Evolutionary conservation across 2,797 vertebrate species (phyloP).

Genomic region (Neostethus bicornis): DNA sequence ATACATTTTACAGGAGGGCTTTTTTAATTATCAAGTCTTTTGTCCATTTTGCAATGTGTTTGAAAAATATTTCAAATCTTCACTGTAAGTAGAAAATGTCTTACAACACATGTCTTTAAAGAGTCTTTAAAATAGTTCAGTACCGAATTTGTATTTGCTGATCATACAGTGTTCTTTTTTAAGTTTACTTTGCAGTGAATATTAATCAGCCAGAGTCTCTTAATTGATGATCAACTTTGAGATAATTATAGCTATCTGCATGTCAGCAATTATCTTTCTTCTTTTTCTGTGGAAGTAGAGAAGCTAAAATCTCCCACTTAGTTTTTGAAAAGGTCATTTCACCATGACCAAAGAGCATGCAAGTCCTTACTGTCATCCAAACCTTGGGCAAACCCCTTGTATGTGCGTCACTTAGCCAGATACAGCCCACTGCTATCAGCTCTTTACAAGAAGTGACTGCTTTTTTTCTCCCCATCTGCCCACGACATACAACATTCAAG

Average conservation of each 20-base stretch:
- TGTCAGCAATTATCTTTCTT: slow-evolving; percentile 12
- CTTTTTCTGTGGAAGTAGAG: slow-evolving; percentile 44
- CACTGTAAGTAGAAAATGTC: no score
- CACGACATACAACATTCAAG: slow-evolving; percentile 60
- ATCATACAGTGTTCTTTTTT: no score
- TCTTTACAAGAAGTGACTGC: slow-evolving; percentile 75
- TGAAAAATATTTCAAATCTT: no score
- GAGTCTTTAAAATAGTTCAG: no score
- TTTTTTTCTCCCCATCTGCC: slow-evolving; percentile 66
- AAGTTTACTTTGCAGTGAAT: no score
- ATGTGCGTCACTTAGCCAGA: slow-evolving; percentile 77
- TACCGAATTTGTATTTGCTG: no score
- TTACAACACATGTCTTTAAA: no score
- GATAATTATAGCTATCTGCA: slow-evolving; percentile 11
- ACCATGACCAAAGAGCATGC: slow-evolving; percentile 36
- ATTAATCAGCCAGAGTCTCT: slow-evolving; percentile 10
- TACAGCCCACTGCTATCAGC: slow-evolving; percentile 71
- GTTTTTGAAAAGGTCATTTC: slow-evolving; percentile 67
- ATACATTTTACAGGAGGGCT: no score
- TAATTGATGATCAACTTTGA: slow-evolving; percentile 11
- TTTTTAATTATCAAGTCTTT: no score
- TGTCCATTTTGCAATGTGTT: no score
- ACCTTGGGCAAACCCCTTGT: slow-evolving; percentile 78
- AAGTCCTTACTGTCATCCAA: slow-evolving; percentile 71
- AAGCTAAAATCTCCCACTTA: slow-evolving; percentile 57